Evolutionary conservation across 92 coral and sea anemone species (phyloP), one percentile per base, ranked within the genome.

Genomic region (Nematostella vectensis): DNA sequence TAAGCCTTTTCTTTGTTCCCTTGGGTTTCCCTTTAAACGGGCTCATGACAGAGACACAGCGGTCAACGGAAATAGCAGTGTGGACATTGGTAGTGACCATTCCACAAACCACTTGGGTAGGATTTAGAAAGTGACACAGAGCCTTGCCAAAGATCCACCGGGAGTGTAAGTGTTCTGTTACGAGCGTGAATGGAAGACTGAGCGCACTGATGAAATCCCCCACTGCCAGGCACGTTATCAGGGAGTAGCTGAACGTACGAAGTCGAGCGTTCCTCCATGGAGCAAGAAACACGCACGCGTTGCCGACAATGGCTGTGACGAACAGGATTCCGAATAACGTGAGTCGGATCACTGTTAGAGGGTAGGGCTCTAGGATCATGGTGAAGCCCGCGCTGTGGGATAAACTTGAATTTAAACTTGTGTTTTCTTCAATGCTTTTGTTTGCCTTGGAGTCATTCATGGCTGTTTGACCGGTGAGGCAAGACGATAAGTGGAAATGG

Each of bases 21-120:
- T 27, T 28, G 13, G 58, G 58, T 15, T 54, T 54, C 38, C 58
- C 58, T 19, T 54, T 61, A 28, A 79, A 57, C 20, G 81, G 68
- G n/a, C 59, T 59, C 21, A 55, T 63, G 43, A 74, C 65, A 31
- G 81, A 63, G 55, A 54, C 58, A 76, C 67, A 68, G 20, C 76
- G 59, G 36, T 79, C 86, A 17, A 67, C 31, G 24, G 86, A 59
- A 48, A 79, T 77, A 31, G 58, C 76, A 39, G 72, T 76, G 50
- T 79, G 86, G 17, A 79, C 76, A 31, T 79, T 79, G 16, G 86
- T 73, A 17, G 81, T 79, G 17, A 73, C 68, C 63, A 79, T 65
- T 12, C 76, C 79, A 25, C 81, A 73, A 18, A 56, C 79, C 25
- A 79, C 80, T 55, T 79, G 86, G 23, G 76, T 66, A 39, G 86